Evolutionary conservation across 2,888 invertebrate genomes (phyloP), one percentile per base, ranked within the genome.

Genomic region (Pomacea canaliculata): DNA sequence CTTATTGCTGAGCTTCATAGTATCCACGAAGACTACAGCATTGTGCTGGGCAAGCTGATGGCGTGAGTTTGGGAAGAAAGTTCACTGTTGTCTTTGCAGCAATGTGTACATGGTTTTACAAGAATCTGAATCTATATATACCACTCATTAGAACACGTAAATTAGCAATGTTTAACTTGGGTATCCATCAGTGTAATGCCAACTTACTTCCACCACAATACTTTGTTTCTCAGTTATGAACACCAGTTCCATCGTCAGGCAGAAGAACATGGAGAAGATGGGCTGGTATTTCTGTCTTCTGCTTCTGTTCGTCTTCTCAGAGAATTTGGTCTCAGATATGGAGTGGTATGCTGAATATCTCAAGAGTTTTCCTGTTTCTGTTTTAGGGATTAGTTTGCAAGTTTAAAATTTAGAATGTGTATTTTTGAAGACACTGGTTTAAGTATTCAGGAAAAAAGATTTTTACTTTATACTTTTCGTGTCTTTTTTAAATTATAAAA

Each of bases 281-380:
- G 83, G n/a, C 80, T 81, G 16, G 81, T 79, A 27, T 83, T 83
- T 0, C 78, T 87, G 72, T 87, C 88, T 1, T 85, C 86, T 23
- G 87, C 87, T 16, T 86, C 87, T 9, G 73, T 83, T 7, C 78
- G 87, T 51, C 83, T 88, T n/a, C 84, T 88, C 37, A 82, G 79
- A 73, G 88, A 88, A 70, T 88, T 87, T 82, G 86, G 85, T 12
- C 82, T 88, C 23, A 76, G 88, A 83, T 88, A 86, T 79, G 88
- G 88, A 27, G 83, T 88, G 74, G 88, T 88, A 79, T 83, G 86
- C 51, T 56, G 51, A 16, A 37, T 37, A 37, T 5, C 37, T 37
- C 37, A 37, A 37, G 37, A 37, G 12, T 56, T 56, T 56, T 56
- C 51, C 10, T 56, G 51, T 56, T 56, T 56, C 16, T 56, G 51